Base-by-base conservation (phyloP, 2,888 invertebrate genomes). In the Anoplius nigerrimus region DNA sequence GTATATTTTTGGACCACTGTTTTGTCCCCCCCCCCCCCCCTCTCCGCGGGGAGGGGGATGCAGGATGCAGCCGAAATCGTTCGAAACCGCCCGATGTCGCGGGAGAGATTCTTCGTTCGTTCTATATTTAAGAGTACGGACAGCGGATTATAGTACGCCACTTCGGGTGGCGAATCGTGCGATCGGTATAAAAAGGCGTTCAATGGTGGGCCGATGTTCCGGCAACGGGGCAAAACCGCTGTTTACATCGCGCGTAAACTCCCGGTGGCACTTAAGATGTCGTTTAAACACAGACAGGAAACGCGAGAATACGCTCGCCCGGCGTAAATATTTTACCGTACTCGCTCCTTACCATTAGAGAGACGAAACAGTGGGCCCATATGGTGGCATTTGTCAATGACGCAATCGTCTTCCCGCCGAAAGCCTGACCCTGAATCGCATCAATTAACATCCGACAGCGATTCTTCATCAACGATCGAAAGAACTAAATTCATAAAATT, bases 221-320 rank as follows among this genome's bases (percentile, higher is more conserved):
- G 34, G 72, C 62, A 61, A 67, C 73, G 64, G 62, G 63, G 61
- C 63, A 64, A 81, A 77, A 79, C 80, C 81, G 71, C 69, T 85
- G 86, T 88, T 88, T 87, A 87, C 69, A 74, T 69, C 76, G 63
- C 72, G 73, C 62, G 81, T 87, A 87, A 87, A 86, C 86, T 70
- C 62, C 71, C 78, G 78, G 78, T 84, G 84, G 86, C 86, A 88
- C 88, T 87, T 87, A 86, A 85, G 83, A 85, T 87, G 87, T 87
- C 87, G 85, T 87, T 87, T 85, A 87, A 87, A 87, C 86, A 84
- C 81, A 84, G 84, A 81, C 88, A 88, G 88, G 88, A 87, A 88
- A 86, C 85, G 80, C 87, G 83, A 83, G 87, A 86, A 87, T 86
- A 88, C 83, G 81, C 84, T 79, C 78, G 62, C 11, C 34, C 79